A percentile compares a stretch with the other conserved stretches of the same genome.
phyloP scores from a whole-genome alignment of 1,140 invertebrate species.

The Globodera rostochiensis region DNA sequence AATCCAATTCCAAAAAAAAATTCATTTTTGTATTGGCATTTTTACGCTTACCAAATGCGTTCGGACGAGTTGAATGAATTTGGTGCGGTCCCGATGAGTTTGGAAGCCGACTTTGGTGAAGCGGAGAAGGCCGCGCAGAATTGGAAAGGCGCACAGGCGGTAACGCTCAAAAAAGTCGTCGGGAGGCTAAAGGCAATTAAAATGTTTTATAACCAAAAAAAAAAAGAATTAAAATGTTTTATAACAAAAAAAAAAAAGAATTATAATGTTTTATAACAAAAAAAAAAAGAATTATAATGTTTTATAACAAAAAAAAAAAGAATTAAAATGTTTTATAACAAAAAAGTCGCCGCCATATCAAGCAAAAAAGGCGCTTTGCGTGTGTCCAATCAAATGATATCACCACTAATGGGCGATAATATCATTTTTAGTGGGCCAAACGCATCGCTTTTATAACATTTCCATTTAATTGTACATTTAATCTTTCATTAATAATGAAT shows the following conservation, averaged over 20 bases:
- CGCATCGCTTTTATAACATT: too few relatives aligned
- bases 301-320: neutral
- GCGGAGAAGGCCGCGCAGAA: conserved; percentile 58
- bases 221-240: neutral
- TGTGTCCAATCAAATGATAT: too few relatives aligned
- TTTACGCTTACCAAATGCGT: conserved; percentile 39
- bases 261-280: too few relatives aligned
- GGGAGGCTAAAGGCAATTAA: conserved; percentile 49
- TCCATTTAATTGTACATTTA: too few relatives aligned
- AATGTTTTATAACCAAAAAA: neutral
- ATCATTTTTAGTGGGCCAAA: too few relatives aligned
- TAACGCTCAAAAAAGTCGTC: conserved; percentile 64
- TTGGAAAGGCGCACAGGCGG: conserved; percentile 52
- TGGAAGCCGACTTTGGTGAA: conserved; percentile 66
- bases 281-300: neutral
- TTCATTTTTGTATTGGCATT: neutral
- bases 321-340: neutral
- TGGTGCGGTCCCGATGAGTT: conserved; percentile 62
- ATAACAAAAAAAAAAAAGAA: neutral
- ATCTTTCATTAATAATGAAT: too few relatives aligned
- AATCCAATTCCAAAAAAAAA: neutral
- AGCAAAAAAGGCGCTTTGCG: too few relatives aligned
- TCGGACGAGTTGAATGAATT: conserved; percentile 57
- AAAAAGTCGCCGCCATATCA: too few relatives aligned
- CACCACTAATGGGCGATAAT: too few relatives aligned